These are phyloP conservation scores for Nyctalus aviator DNA, from an alignment of 2,797 vertebrate genomes.

Conservation along the genomic window DNA sequence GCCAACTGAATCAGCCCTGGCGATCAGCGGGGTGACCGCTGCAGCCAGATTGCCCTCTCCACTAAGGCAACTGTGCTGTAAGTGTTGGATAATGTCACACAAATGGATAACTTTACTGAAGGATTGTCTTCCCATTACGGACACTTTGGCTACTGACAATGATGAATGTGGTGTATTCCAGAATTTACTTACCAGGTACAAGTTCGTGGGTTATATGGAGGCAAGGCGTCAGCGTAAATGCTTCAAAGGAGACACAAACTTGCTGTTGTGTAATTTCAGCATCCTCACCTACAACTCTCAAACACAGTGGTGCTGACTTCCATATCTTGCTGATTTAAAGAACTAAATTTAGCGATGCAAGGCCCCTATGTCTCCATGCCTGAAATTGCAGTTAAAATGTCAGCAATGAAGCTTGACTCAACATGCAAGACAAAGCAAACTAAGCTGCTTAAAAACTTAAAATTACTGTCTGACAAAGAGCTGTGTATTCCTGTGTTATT, in stretches of 20 bases:
- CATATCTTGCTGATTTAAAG: constrained; percentile 33
- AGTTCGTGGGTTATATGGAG: not conserved
- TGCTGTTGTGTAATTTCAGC: not conserved
- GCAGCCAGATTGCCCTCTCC: not conserved
- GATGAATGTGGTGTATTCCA: not conserved
- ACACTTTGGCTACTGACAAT: not conserved
- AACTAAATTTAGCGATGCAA: constrained; percentile 4
- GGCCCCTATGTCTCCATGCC: not conserved
- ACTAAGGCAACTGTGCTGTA: not conserved
- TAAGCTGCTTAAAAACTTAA: not conserved
- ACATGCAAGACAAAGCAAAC: not conserved
- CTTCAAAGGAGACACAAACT: not conserved
- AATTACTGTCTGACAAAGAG: not conserved
- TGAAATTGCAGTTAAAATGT: constrained; percentile 50
- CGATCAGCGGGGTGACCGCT: not conserved
- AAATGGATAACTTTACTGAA: constrained; percentile 11
- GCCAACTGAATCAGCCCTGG: not conserved
- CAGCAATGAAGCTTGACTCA: constrained; percentile 35
- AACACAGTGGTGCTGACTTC: not conserved
- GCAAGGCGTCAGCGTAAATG: not conserved
- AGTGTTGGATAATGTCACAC: not conserved
- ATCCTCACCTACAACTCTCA: constrained; percentile 32
- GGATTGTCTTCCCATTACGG: not conserved
- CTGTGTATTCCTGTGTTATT: not conserved
- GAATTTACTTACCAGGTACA: not conserved